Conservation (phyloP, 2,797 vertebrate genomes). For the Chelon auratus region DNA sequence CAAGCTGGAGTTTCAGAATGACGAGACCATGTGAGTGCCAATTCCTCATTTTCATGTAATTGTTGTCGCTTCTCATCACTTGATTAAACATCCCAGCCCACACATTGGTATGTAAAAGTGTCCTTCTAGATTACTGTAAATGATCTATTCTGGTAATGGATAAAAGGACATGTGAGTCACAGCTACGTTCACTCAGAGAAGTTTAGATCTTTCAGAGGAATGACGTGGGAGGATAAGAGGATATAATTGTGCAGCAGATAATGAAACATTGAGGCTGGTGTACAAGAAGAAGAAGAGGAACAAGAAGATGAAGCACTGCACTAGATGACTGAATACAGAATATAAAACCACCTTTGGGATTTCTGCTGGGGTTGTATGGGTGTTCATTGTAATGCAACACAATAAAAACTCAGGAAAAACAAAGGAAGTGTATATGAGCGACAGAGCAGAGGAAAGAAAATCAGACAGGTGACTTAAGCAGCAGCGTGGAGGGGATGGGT, state of each 20-base stretch:
- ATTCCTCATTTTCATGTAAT: background rate
- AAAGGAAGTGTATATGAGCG: conserved; percentile 16
- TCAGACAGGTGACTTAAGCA: conserved; percentile 48
- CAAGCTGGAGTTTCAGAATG: conserved; percentile 91
- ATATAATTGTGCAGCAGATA: conserved; percentile 71
- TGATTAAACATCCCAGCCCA: conserved; percentile 62
- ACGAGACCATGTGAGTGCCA: conserved; percentile 89
- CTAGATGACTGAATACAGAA: conserved; percentile 58
- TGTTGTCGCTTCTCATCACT: conserved; percentile 51
- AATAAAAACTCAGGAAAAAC: conserved; percentile 46
- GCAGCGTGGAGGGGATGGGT: conserved; percentile 11
- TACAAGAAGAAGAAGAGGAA: conserved; percentile 37
- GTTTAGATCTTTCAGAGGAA: conserved; percentile 62
- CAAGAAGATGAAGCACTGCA: conserved; percentile 15
- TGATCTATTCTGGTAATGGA: conserved; percentile 60
- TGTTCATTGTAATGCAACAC: conserved; percentile 50
- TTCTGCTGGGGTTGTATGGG: conserved; percentile 39
- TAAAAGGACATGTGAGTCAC: conserved; percentile 63
- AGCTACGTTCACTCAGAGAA: conserved; percentile 58
- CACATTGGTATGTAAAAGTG: conserved; percentile 51
- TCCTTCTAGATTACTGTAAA: conserved; percentile 57
- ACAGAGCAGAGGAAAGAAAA: conserved; percentile 29
- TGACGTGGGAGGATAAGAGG: conserved; percentile 73
- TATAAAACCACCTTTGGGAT: conserved; percentile 46
- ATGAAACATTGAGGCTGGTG: conserved; percentile 68